phyloP scores from a whole-genome alignment of 2,888 invertebrate genomes.

The Andrena hattorfiana region DNA sequence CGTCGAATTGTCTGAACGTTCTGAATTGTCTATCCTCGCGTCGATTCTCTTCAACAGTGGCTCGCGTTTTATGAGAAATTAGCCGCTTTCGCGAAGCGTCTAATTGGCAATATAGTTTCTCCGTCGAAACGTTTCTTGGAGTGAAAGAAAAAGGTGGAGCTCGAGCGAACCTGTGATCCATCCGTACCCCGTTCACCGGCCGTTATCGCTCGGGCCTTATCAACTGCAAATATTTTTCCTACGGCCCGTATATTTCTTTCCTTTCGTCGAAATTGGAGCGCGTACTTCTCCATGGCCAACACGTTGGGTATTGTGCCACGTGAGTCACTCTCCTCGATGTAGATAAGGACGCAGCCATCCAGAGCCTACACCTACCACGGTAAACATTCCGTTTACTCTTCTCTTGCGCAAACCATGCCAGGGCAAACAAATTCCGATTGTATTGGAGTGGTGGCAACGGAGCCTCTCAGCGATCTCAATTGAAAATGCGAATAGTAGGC shows the following conservation, averaged over 20 bases:
- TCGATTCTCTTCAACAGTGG: no score
- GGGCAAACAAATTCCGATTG: constrained; percentile 25
- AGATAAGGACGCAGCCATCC: constrained; percentile 45
- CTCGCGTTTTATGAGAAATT: background rate
- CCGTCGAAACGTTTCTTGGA: background rate
- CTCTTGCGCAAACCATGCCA: constrained; percentile 28
- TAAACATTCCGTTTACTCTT: constrained; percentile 22
- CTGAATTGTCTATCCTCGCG: no score
- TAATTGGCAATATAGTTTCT: background rate
- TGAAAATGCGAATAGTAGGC: background rate
- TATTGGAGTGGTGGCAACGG: background rate
- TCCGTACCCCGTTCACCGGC: background rate
- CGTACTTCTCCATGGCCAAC: constrained; percentile 7
- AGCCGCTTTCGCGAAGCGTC: background rate
- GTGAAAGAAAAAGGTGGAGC: background rate
- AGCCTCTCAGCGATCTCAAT: background rate
- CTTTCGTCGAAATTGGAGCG: constrained; percentile 32
- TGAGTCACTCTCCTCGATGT: constrained; percentile 49
- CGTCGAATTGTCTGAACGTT: background rate
- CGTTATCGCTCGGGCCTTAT: constrained; percentile 6
- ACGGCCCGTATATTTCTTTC: background rate
- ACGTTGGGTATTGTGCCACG: constrained; percentile 21
- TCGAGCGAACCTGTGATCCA: background rate
- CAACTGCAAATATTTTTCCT: constrained; percentile 39
- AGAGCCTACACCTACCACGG: background rate